phyloP scores from a whole-genome alignment of 1,140 invertebrate genomes.

The Carcinoscorpius rotundicauda region DNA sequence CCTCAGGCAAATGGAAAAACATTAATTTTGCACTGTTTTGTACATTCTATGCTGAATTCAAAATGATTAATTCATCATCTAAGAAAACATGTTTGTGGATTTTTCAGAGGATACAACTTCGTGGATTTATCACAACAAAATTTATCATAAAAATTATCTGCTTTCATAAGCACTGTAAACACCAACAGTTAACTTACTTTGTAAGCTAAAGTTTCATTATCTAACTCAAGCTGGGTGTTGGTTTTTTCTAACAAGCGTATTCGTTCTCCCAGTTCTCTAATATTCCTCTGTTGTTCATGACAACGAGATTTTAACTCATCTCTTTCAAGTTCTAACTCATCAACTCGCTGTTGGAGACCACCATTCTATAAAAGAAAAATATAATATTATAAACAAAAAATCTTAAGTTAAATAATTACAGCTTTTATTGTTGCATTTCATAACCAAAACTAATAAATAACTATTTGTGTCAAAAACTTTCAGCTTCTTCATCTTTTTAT shows the following conservation, averaged over 20 bases:
- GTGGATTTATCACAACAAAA: background rate
- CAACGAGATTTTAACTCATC: slow-evolving; percentile 9
- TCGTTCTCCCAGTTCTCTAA: slow-evolving; percentile 14
- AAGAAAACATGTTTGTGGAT: background rate
- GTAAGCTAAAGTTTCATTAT: slow-evolving; percentile 22
- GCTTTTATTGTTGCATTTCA: no score
- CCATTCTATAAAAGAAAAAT: slow-evolving; percentile 10
- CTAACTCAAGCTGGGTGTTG: slow-evolving; percentile 21
- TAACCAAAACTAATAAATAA: no score
- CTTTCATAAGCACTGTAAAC: no score
- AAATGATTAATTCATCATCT: slow-evolving; percentile 1
- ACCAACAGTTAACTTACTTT: slow-evolving; percentile 15
- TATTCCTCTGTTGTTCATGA: slow-evolving; percentile 16
- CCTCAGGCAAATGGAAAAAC: no score
- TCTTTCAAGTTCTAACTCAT: slow-evolving; percentile 10
- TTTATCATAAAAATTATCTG: background rate
- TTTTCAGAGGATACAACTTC: background rate
- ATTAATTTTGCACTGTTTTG: no score
- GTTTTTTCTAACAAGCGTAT: slow-evolving; percentile 15
- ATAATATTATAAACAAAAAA: background rate
- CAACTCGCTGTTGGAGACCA: slow-evolving; percentile 11
- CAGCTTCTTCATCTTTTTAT: no score
- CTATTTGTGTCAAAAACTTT: no score
- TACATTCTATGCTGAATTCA: background rate
- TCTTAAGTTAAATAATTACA: no score